Percentiles rank a stretch among this genome's conserved stretches.
Conservation (phyloP, 2,888 invertebrate genomes). For the Scaptomyza caliginosa region DNA sequence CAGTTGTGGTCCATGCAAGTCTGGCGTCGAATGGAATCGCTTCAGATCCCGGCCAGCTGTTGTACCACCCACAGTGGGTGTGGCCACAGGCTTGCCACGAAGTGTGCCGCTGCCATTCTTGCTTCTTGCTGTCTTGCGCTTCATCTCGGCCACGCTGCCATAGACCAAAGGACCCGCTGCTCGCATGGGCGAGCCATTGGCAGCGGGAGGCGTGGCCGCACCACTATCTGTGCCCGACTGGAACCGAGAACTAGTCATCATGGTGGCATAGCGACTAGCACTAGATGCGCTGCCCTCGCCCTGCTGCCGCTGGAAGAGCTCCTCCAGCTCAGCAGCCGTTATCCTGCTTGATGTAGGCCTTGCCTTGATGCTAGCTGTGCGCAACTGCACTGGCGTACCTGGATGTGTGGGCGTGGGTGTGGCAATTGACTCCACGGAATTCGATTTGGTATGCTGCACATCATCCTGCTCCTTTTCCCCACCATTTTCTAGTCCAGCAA, state of each 20-base stretch:
- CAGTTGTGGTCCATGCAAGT: conserved; percentile 86
- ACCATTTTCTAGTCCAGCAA: conserved; percentile 91
- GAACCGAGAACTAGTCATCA: conserved; percentile 91
- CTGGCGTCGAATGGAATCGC: conserved; percentile 96
- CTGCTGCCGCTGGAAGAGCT: conserved; percentile 94
- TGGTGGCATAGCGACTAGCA: conserved; percentile 84
- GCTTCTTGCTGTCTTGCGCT: conserved; percentile 89
- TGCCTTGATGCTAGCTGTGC: conserved; percentile 96
- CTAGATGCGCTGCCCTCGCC: conserved; percentile 86
- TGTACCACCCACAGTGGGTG: conserved; percentile 80
- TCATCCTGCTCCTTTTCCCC: conserved; percentile 88
- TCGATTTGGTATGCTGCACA: conserved; percentile 88
- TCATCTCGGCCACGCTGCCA: conserved; percentile 98
- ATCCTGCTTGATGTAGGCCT: conserved; percentile 94
- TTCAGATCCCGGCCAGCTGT: conserved; percentile 85
- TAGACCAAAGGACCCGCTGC: conserved; percentile 88
- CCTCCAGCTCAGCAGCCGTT: conserved; percentile 95
- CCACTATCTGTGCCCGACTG: conserved; percentile 87
- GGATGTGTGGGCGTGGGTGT: conserved; percentile 85
- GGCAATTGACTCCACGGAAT: conserved; percentile 91
- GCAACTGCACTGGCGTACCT: conserved; percentile 89
- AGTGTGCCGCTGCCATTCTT: conserved; percentile 83
- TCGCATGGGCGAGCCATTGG: conserved; percentile 86
- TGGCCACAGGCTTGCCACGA: conserved; percentile 83
- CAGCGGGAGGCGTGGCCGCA: conserved; percentile 87